A percentile compares a stretch with the other conserved stretches of the same genome.
These are phyloP conservation scores for Camarhynchus parvulus DNA, from an alignment of 2,113 vertebrate genomes.

Conservation along the genomic window DNA sequence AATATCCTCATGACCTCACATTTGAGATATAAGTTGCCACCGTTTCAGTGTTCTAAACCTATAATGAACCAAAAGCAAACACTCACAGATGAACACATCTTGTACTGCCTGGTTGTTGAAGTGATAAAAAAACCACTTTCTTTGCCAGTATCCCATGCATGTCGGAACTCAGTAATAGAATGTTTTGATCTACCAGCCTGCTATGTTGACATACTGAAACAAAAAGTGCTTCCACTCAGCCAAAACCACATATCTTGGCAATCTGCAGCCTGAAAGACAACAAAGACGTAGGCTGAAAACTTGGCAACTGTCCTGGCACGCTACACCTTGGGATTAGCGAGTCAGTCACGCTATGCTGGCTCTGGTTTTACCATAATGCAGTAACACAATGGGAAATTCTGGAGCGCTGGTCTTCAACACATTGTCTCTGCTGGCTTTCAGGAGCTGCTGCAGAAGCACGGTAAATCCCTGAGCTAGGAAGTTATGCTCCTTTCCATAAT, in stretches of 20 bases:
- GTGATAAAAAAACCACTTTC: conserved; percentile 26
- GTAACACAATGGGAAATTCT: neutral
- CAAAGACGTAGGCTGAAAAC: conserved; percentile 49
- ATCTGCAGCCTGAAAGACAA: conserved; percentile 54
- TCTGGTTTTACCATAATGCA: conserved; percentile 27
- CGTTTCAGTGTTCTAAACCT: neutral
- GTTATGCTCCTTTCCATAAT: neutral
- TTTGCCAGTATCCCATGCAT: conserved; percentile 39
- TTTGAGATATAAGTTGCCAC: neutral
- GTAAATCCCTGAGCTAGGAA: neutral
- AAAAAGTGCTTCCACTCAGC: conserved; percentile 56
- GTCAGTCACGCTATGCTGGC: conserved; percentile 69
- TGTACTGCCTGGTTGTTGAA: neutral
- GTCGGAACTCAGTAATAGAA: conserved; percentile 30
- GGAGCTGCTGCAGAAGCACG: neutral
- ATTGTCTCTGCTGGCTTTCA: neutral
- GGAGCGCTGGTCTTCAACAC: neutral
- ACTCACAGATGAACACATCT: conserved; percentile 3
- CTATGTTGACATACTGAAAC: conserved; percentile 52
- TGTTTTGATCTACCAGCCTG: conserved; percentile 22
- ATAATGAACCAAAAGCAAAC: conserved; percentile 16
- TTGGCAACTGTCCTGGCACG: conserved; percentile 61
- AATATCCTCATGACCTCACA: neutral
- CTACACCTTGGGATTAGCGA: conserved; percentile 66
- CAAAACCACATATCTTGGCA: conserved; percentile 71